A percentile compares a stretch with the other conserved stretches of the same genome.
Evolutionary conservation across 2,888 invertebrate genomes (phyloP).

Genomic region (Actias luna): DNA sequence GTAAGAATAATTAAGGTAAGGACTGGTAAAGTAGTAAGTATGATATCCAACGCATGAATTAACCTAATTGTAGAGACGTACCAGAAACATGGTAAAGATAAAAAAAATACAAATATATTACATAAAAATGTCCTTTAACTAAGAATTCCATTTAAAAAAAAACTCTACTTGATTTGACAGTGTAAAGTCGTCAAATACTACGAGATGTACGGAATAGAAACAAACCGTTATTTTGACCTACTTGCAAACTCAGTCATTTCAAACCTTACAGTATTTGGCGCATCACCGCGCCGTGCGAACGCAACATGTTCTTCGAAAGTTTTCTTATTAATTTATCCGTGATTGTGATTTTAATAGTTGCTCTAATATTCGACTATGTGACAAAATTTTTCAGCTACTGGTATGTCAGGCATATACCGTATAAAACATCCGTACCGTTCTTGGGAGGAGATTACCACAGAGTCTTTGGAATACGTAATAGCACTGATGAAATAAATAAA

Average conservation of each 20-base stretch:
- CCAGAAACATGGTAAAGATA: too few species aligned
- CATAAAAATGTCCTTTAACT: too few species aligned
- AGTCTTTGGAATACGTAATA: constrained; percentile 58
- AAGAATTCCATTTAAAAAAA: too few species aligned
- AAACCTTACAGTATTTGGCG: constrained; percentile 52
- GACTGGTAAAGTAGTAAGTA: too few species aligned
- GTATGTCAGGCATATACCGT: constrained; percentile 70
- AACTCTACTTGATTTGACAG: not conserved
- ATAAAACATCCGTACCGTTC: constrained; percentile 62
- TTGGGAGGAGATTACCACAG: constrained; percentile 70
- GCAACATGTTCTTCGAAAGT: constrained; percentile 77
- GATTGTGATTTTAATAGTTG: constrained; percentile 53
- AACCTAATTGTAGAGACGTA: too few species aligned
- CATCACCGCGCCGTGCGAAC: constrained; percentile 55
- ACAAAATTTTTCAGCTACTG: constrained; percentile 77
- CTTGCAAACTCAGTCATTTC: constrained; percentile 33
- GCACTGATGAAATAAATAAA: constrained; percentile 60
- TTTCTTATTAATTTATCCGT: constrained; percentile 61
- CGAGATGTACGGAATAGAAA: constrained; percentile 24
- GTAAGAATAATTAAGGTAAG: too few species aligned
- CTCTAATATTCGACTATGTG: constrained; percentile 68
- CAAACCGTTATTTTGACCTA: constrained; percentile 73
- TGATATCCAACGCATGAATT: too few species aligned
- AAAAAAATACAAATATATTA: too few species aligned
- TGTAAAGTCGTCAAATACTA: constrained; percentile 11